phyloP scores from a whole-genome alignment of 1,140 invertebrate species.

The Globodera rostochiensis region DNA sequence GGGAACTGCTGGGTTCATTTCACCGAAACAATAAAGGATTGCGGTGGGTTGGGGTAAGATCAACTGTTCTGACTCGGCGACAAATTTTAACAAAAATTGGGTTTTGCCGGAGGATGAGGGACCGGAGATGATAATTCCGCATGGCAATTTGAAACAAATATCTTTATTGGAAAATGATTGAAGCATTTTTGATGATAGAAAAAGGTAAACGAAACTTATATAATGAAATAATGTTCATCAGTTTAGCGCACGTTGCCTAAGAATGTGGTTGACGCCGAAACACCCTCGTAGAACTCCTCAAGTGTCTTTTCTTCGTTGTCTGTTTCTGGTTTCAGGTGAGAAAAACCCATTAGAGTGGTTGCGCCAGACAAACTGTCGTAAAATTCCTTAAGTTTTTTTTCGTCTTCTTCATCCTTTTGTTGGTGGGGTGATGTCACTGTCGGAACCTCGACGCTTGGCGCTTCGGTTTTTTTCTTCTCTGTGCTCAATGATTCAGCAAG shows the following conservation, averaged over 20 bases:
- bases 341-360: too few relatives aligned
- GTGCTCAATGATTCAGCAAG: too few relatives aligned
- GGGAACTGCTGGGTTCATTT: slow-evolving; percentile 3
- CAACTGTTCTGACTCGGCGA: neutral
- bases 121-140: slow-evolving; percentile 17
- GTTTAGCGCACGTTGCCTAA: too few relatives aligned
- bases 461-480: too few relatives aligned
- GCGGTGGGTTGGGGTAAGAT: neutral
- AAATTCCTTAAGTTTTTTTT: too few relatives aligned
- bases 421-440: too few relatives aligned
- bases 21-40: slow-evolving; percentile 20
- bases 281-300: neutral
- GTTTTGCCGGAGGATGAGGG: slow-evolving; percentile 14
- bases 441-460: too few relatives aligned
- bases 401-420: too few relatives aligned
- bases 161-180: slow-evolving; percentile 6
- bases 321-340: too few relatives aligned
- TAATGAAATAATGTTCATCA: neutral
- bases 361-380: too few relatives aligned
- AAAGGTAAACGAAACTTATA: neutral
- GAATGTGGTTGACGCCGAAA: neutral
- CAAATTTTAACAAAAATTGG: slow-evolving; percentile 12
- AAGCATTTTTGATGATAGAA: neutral
- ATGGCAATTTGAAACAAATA: slow-evolving; percentile 16
- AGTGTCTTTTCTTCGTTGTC: neutral